Conservation (phyloP, 2,113 vertebrate genomes). For the Prolemur simus region DNA sequence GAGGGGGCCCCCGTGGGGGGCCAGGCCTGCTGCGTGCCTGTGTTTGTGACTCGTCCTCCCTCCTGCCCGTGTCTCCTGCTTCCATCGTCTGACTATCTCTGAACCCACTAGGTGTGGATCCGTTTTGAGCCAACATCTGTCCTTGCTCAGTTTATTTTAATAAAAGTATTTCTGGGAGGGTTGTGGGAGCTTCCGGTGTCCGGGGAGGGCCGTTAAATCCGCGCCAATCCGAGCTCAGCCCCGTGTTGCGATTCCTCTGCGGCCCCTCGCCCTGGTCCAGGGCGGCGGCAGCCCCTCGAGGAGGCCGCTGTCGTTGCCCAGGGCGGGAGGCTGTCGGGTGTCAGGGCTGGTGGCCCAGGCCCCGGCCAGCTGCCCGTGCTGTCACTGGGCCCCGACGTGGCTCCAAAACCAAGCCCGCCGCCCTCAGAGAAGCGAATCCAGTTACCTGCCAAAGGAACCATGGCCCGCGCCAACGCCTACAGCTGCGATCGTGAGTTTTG, state of each 20-base stretch:
- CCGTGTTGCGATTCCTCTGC: accelerated
- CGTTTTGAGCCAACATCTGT: background rate
- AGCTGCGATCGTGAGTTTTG: background rate
- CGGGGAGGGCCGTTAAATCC: background rate
- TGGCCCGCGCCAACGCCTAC: background rate
- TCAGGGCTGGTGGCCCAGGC: background rate
- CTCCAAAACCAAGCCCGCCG: background rate
- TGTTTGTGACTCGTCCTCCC: accelerated
- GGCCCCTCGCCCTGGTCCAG: background rate
- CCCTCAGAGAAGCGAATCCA: background rate
- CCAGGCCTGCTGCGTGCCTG: accelerated
- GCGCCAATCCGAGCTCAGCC: accelerated
- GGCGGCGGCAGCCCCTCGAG: accelerated
- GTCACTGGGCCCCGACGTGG: accelerated
- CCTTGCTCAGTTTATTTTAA: background rate
- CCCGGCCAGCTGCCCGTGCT: background rate
- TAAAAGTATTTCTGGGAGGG: background rate
- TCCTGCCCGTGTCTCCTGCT: accelerated
- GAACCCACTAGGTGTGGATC: background rate
- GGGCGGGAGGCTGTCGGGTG: background rate
- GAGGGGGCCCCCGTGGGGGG: accelerated
- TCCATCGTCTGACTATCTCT: accelerated
- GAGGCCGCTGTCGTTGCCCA: accelerated
- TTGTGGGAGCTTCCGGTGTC: background rate
- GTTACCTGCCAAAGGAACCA: background rate